Conservation (phyloP, 35 echinoderm and acorn worm genomes). For the Apostichopus japonicus region DNA sequence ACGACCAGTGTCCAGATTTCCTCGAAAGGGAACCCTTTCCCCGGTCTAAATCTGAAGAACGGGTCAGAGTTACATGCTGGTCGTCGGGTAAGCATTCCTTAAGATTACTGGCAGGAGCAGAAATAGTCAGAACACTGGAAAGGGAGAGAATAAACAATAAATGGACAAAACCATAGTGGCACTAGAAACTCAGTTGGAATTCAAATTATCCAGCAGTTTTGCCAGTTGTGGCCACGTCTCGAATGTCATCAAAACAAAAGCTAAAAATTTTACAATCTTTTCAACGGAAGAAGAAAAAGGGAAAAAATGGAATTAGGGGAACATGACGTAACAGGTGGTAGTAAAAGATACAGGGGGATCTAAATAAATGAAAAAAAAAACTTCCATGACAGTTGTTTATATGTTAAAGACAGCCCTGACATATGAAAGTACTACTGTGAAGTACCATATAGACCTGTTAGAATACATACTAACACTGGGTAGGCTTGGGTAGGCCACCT, state of each 20-base stretch:
- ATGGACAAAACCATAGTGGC: too few species aligned
- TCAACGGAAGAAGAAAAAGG: neutral
- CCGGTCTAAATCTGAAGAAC: neutral
- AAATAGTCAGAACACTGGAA: neutral
- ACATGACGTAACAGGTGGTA: neutral
- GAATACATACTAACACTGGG: too few species aligned
- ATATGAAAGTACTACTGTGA: too few species aligned
- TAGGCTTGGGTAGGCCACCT: too few species aligned
- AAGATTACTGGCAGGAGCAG: neutral
- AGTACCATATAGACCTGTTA: too few species aligned
- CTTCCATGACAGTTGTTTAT: too few species aligned
- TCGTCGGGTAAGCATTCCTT: neutral
- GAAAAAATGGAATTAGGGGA: neutral
- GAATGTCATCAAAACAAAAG: constrained; percentile 29
- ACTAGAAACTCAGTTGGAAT: neutral
- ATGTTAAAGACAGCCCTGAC: too few species aligned
- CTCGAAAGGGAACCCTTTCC: neutral
- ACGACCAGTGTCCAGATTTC: constrained; percentile 7
- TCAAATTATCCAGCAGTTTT: constrained; percentile 24
- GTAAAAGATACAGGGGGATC: too few species aligned
- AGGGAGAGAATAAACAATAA: neutral
- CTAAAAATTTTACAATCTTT: constrained; percentile 11
- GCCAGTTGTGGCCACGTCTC: neutral
- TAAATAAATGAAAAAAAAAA: too few species aligned
- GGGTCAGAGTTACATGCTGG: neutral